These are phyloP conservation scores for Nautilus pompilius DNA, from an alignment of 1,140 invertebrate species.

Conservation along the genomic window DNA sequence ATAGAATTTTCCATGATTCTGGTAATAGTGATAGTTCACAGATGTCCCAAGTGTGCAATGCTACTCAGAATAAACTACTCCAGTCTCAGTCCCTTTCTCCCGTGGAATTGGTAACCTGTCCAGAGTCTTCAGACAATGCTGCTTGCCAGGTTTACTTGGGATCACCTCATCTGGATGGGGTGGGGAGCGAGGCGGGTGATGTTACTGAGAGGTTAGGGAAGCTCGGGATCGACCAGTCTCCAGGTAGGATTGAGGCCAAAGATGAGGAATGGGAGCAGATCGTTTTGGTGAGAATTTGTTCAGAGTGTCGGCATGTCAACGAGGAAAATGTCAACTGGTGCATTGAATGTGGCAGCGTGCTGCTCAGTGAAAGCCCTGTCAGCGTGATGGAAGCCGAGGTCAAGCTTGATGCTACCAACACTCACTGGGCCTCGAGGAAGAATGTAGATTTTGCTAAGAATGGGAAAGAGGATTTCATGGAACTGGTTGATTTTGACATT, in stretches of 20 bases:
- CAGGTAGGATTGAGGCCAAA: slow-evolving; percentile 3
- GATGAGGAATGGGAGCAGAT: slow-evolving; percentile 11
- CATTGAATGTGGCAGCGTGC: slow-evolving; percentile 41
- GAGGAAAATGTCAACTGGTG: slow-evolving; percentile 48
- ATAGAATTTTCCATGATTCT: too few relatives aligned
- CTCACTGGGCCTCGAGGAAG: background rate
- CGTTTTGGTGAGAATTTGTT: slow-evolving; percentile 34
- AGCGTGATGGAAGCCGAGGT: slow-evolving; percentile 21
- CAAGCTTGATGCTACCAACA: background rate
- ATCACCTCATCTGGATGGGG: too few relatives aligned
- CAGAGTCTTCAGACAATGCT: too few relatives aligned
- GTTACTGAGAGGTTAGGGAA: slow-evolving; percentile 38
- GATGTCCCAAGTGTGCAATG: too few relatives aligned
- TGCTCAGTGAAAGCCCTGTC: slow-evolving; percentile 39
- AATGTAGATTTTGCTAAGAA: background rate
- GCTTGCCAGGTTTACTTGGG: too few relatives aligned
- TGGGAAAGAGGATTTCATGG: slow-evolving; percentile 6
- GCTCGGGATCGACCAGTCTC: slow-evolving; percentile 30
- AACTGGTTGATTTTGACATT: slow-evolving; percentile 3
- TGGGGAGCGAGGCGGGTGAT: slow-evolving; percentile 38
- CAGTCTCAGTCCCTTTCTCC: too few relatives aligned
- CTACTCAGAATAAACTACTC: too few relatives aligned
- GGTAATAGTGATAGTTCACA: too few relatives aligned
- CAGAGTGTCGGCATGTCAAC: slow-evolving; percentile 40
- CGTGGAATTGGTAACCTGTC: too few relatives aligned